Percentiles rank a stretch among this genome's conserved stretches.
phyloP scores from a whole-genome alignment of 2,888 invertebrate species.

The Brachyopa scutellaris region DNA sequence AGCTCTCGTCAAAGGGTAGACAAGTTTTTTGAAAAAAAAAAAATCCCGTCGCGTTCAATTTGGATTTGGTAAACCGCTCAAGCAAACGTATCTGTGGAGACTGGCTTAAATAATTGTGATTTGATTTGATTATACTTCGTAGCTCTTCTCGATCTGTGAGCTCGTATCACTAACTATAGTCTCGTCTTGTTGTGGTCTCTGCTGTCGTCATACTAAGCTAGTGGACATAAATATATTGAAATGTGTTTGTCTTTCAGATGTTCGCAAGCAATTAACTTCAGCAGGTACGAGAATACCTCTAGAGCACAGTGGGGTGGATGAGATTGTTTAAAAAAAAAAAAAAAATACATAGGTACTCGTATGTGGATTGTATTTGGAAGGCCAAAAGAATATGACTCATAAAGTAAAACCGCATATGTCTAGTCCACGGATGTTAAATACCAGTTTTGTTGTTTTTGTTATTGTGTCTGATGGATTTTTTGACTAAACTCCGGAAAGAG shows the following conservation, averaged over 20 bases:
- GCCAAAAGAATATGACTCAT: too few relatives aligned
- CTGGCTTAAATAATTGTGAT: slow-evolving; percentile 56
- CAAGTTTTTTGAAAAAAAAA: too few relatives aligned
- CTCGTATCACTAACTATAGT: slow-evolving; percentile 4
- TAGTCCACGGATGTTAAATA: too few relatives aligned
- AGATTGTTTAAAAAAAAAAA: too few relatives aligned
- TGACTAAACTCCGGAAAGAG: too few relatives aligned
- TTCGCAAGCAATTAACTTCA: slow-evolving; percentile 34
- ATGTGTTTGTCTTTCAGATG: slow-evolving; percentile 44
- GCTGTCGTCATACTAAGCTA: slow-evolving; percentile 11
- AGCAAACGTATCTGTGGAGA: slow-evolving; percentile 53
- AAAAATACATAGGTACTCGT: too few relatives aligned
- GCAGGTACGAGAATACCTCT: slow-evolving; percentile 36
- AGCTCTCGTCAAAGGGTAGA: too few relatives aligned
- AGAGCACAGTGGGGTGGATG: slow-evolving; percentile 41
- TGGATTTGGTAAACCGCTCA: slow-evolving; percentile 54
- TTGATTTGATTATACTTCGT: slow-evolving; percentile 68
- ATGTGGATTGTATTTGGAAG: too few relatives aligned
- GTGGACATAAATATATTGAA: slow-evolving; percentile 24
- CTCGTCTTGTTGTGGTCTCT: slow-evolving; percentile 5
- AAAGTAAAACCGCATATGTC: too few relatives aligned
- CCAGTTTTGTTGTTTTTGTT: too few relatives aligned
- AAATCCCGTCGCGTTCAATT: too few relatives aligned
- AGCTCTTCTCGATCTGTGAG: slow-evolving; percentile 56
- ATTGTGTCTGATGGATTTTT: too few relatives aligned